Percentiles rank a stretch among this genome's conserved stretches.
Evolutionary conservation across 2,113 vertebrate species (phyloP).

Genomic region (Orientallactaga bullata): DNA sequence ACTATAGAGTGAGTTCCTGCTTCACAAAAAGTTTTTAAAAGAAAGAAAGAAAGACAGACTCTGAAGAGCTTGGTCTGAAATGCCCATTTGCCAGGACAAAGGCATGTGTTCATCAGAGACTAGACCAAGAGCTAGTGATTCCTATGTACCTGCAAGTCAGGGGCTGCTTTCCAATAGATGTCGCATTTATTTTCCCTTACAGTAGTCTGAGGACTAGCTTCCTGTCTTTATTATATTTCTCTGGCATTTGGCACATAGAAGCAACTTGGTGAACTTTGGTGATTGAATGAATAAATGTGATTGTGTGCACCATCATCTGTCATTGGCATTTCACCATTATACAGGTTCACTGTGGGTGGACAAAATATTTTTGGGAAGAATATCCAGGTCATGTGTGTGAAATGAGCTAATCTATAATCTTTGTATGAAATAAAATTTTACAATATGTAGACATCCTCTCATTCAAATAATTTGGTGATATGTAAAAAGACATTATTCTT

Average conservation of each 20-base stretch:
- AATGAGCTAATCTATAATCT: background rate
- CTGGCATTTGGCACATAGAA: background rate
- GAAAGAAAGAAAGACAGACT: too few relatives aligned
- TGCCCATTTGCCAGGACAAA: background rate
- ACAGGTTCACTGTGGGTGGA: background rate
- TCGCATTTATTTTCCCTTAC: background rate
- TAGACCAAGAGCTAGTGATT: background rate
- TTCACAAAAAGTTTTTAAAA: too few relatives aligned
- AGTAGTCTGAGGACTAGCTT: background rate
- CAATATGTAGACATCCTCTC: slow-evolving; percentile 1
- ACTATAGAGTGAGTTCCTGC: too few relatives aligned
- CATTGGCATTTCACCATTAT: slow-evolving; percentile 36
- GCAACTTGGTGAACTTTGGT: slow-evolving; percentile 27
- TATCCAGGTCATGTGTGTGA: background rate
- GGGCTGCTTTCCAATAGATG: background rate
- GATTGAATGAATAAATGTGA: background rate
- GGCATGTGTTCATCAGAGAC: background rate
- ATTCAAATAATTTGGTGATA: background rate
- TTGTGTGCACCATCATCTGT: background rate
- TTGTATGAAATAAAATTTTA: slow-evolving; percentile 38
- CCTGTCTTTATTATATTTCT: background rate
- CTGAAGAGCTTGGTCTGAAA: background rate
- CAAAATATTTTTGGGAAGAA: background rate
- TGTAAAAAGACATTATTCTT: background rate
- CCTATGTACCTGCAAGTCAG: too few relatives aligned